Conservation (phyloP, 2,888 invertebrate species). For the Rhagophthalmus giganteus region DNA sequence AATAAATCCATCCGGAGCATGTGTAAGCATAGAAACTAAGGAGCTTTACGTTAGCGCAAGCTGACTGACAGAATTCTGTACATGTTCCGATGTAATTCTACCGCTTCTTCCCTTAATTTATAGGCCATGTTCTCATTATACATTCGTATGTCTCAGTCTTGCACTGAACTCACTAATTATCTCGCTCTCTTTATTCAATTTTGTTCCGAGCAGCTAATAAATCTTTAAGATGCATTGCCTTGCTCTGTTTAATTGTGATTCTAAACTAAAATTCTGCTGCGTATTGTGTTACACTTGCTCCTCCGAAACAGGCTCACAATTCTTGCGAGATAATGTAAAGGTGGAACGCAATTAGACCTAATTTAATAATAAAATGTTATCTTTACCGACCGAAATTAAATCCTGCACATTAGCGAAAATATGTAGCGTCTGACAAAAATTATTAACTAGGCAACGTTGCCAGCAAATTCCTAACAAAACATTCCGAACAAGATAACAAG, state of each 20-base stretch:
- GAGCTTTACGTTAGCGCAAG: constrained; percentile 28
- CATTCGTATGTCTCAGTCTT: constrained; percentile 43
- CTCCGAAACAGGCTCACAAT: constrained; percentile 20
- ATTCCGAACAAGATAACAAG: too few relatives aligned
- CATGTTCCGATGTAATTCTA: constrained; percentile 46
- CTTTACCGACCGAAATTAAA: constrained; percentile 21
- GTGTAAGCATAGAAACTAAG: constrained; percentile 24
- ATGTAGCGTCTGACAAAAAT: constrained; percentile 26
- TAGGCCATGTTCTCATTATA: constrained; percentile 50
- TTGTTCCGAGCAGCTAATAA: constrained; percentile 37
- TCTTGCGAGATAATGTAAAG: constrained; percentile 25
- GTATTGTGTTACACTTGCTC: constrained; percentile 30
- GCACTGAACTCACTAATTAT: constrained; percentile 48
- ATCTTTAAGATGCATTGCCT: constrained; percentile 34
- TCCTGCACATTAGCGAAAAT: constrained; percentile 21
- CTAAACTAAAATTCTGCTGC: constrained; percentile 30
- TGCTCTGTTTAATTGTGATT: constrained; percentile 33
- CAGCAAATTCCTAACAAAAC: too few relatives aligned
- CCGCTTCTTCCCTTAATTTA: constrained; percentile 47
- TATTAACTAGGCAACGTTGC: too few relatives aligned
- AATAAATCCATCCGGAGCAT: constrained; percentile 29
- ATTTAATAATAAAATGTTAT: constrained; percentile 31
- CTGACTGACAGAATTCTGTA: constrained; percentile 47
- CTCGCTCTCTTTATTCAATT: constrained; percentile 48
- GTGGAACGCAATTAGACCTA: constrained; percentile 29